phyloP scores from a whole-genome alignment of 2,888 invertebrate species.

The Andrena fulva region DNA sequence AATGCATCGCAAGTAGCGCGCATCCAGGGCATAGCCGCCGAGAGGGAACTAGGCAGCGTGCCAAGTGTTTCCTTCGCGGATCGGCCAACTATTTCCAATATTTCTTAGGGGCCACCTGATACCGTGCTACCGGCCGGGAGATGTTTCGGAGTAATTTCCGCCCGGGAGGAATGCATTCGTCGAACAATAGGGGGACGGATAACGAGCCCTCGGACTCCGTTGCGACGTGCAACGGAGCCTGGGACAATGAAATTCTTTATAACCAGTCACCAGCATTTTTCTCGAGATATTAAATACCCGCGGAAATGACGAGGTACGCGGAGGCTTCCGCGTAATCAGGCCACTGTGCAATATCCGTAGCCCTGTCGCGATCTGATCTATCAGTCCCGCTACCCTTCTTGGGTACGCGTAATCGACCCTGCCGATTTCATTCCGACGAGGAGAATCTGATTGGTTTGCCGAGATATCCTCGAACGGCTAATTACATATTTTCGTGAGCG shows the following conservation, averaged over 20 bases:
- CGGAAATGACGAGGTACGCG: conserved; percentile 21
- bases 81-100: conserved; percentile 70
- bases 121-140: conserved; percentile 50
- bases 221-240: conserved; percentile 26
- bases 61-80: conserved; percentile 70
- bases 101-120: conserved; percentile 65
- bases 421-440: neutral
- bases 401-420: neutral
- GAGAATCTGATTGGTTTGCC: neutral
- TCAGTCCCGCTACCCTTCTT: neutral
- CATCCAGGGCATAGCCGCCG: conserved; percentile 59
- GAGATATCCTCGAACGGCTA: neutral
- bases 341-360: conserved; percentile 32
- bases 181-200: conserved; percentile 53
- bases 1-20: conserved; percentile 66
- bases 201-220: conserved; percentile 62
- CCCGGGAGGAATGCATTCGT: conserved; percentile 55
- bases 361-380: conserved; percentile 28
- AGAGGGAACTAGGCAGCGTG: conserved; percentile 61
- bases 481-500: neutral
- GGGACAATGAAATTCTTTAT: conserved; percentile 63
- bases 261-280: conserved; percentile 58
- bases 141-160: conserved; percentile 64
- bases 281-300: conserved; percentile 62
- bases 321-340: conserved; percentile 50